Base-by-base conservation (phyloP, 2,797 vertebrate genomes). In the Anableps anableps region DNA sequence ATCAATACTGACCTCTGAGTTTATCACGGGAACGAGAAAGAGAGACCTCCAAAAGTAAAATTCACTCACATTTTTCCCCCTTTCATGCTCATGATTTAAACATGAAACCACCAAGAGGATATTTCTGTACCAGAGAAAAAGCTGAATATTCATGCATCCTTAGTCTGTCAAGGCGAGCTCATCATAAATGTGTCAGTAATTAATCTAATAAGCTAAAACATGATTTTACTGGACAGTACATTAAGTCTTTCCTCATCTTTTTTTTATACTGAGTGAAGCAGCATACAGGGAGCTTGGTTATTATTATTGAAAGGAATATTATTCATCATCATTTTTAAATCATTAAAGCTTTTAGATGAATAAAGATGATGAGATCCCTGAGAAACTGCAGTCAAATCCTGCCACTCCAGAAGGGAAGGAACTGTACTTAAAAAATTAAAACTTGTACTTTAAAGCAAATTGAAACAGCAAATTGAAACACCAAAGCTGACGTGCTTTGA, bases 321-420 rank as follows among this genome's bases (percentile, higher is more conserved):
- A 90, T 94, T 92, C 88, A 89, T 90, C 75, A 90, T 90, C 38
- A 43, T 70, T 70, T 90, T 84, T 89, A 83, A 86, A 91, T 92
- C 84, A 84, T 93, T 88, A 87, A 92, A 89, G 80, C 80, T 53
- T 88, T 81, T 5, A 76, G 76, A 92, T 93, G 86, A 92, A 94
- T 93, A 89, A 83, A 82, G 79, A 94, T 92, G 83, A 90, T 78
- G 77, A 90, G 84, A 82, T 51, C 77, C 74, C 47, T 70, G 77
- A 84, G 68, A 88, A 91, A 88, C 76, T 72, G 75, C 77, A 88
- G 82, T 85, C 78, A 88, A 84, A 81, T 43, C 76, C 77, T 80
- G 55, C 62, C 50, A 75, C 13, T 81, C 11, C 73, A 78, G 34
- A 34, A 62, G 75, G 62, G 36, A 75, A 86, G 62, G 78, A 55